Evolutionary conservation across 2,888 invertebrate species (phyloP).

Genomic region (Chelonus formosanus): DNA sequence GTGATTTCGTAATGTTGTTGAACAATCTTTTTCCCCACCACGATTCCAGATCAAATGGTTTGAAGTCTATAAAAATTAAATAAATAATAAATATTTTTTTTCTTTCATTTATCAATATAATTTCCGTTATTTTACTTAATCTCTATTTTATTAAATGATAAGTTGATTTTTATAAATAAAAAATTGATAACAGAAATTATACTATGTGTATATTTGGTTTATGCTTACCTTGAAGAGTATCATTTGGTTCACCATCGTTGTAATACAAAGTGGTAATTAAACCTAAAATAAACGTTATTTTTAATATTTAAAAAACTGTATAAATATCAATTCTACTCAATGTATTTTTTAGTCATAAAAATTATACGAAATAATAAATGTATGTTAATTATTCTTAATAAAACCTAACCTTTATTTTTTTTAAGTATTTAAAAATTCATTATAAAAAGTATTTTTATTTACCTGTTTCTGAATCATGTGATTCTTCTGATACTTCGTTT

Average conservation of each 20-base stretch:
- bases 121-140: too few species aligned
- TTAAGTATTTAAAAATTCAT: not conserved
- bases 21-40: slow-evolving; percentile 90
- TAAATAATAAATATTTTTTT: not conserved
- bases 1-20: slow-evolving; percentile 85
- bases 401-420: not conserved
- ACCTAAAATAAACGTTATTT: slow-evolving; percentile 14
- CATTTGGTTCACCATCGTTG: slow-evolving; percentile 77
- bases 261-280: slow-evolving; percentile 70
- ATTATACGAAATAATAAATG: not conserved
- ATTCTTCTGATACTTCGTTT: slow-evolving; percentile 57
- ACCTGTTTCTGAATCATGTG: slow-evolving; percentile 67
- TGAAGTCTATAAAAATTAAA: slow-evolving; percentile 73
- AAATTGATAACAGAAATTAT: too few species aligned
- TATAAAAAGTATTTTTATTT: slow-evolving; percentile 40
- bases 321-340: too few species aligned
- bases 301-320: too few species aligned
- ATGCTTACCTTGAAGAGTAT: slow-evolving; percentile 69
- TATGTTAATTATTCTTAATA: not conserved
- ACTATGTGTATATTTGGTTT: not conserved
- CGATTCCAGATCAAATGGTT: slow-evolving; percentile 88
- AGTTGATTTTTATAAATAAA: not conserved
- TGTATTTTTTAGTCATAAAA: too few species aligned
- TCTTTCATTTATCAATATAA: too few species aligned
- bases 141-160: slow-evolving; percentile 11